Evolutionary conservation across 2,888 invertebrate species (phyloP).

Genomic region (Ferrisia virgata): DNA sequence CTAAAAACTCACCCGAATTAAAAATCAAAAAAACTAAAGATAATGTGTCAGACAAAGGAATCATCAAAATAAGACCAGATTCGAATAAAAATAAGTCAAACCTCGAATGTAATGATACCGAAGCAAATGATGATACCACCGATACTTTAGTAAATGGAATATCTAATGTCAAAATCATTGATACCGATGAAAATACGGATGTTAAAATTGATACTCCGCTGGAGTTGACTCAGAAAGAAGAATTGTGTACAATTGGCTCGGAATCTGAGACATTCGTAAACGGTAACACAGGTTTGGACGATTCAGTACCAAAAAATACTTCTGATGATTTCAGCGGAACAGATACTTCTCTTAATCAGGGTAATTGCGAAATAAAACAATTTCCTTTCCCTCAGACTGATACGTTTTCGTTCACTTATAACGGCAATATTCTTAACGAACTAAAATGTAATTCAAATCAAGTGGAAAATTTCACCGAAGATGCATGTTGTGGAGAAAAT

Average conservation of each 20-base stretch:
- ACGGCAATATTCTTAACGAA: constrained; percentile 16
- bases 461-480: background rate
- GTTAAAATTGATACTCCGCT: background rate
- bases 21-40: constrained; percentile 19
- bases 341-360: background rate
- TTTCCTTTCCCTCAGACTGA: constrained; percentile 14
- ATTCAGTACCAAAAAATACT: background rate
- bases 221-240: background rate
- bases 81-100: constrained; percentile 6
- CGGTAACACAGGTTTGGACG: background rate
- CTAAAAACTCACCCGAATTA: background rate
- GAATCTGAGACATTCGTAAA: background rate
- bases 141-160: background rate
- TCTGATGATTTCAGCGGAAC: background rate
- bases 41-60: background rate
- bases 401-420: constrained; percentile 19
- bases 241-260: background rate
- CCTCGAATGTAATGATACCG: background rate
- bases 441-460: background rate
- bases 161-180: background rate
- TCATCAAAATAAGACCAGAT: background rate
- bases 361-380: constrained; percentile 6
- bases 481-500: background rate
- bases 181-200: background rate
- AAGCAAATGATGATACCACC: background rate